Percentiles rank a stretch among this genome's conserved stretches.
Evolutionary conservation across 2,888 invertebrate species (phyloP).

Genomic region (Rutpela maculata): DNA sequence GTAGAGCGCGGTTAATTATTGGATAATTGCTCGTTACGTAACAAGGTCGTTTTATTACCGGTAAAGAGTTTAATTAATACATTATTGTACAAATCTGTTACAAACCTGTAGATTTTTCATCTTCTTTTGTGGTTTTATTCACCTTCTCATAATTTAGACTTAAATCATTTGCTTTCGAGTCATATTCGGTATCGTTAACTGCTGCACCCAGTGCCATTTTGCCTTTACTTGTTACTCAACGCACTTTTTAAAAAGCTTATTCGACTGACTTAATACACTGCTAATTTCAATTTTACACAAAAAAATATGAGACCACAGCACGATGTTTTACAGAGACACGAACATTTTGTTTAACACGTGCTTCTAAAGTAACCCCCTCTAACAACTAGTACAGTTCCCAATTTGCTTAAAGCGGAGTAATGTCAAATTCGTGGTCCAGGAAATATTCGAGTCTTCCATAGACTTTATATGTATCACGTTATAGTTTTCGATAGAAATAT

Average conservation of each 20-base stretch:
- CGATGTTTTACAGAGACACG: conserved; percentile 43
- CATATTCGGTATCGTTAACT: conserved; percentile 61
- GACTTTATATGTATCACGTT: no score
- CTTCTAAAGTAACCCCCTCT: conserved; percentile 62
- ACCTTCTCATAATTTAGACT: conserved; percentile 54
- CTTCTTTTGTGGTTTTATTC: conserved; percentile 54
- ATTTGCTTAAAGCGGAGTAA: conserved; percentile 27
- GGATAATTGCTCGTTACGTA: conserved; percentile 48
- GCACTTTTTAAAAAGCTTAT: conserved; percentile 19
- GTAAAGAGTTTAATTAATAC: background rate
- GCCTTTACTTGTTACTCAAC: conserved; percentile 30
- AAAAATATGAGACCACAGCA: conserved; percentile 3
- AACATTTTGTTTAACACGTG: conserved; percentile 63
- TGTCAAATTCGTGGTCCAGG: no score
- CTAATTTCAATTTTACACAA: conserved; percentile 9
- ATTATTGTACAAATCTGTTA: conserved; percentile 26
- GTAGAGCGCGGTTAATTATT: conserved; percentile 42
- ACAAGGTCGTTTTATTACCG: conserved; percentile 35
- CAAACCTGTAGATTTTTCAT: conserved; percentile 55
- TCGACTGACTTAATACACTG: conserved; percentile 8
- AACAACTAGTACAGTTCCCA: conserved; percentile 20
- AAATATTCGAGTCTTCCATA: no score
- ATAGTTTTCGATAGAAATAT: no score
- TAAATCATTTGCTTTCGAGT: conserved; percentile 58
- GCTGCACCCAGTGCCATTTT: conserved; percentile 68